Percentiles rank a stretch among this genome's conserved stretches.
phyloP scores from a whole-genome alignment of 2,113 vertebrate species.

The Micromys minutus region DNA sequence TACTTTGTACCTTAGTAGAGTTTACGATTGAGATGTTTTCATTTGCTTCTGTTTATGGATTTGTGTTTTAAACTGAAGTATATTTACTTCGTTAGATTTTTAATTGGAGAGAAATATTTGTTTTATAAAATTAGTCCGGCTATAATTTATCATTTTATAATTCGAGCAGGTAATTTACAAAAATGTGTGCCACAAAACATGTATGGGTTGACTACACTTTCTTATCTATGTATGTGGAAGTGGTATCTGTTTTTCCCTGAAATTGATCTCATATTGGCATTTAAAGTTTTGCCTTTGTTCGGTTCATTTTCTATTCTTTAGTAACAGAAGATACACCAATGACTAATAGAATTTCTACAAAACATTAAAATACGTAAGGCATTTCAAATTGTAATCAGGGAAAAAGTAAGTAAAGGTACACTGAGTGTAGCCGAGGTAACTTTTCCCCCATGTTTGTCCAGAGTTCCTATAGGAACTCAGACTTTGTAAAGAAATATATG shows the following conservation, averaged over 20 bases:
- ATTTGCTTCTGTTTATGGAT: neutral
- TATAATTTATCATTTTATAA: constrained; percentile 19
- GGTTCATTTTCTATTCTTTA: neutral
- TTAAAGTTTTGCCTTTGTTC: neutral
- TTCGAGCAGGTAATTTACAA: neutral
- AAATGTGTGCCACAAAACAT: neutral
- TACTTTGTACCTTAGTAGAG: neutral
- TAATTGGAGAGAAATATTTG: neutral
- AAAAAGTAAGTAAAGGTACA: neutral
- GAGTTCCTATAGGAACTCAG: neutral
- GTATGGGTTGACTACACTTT: neutral
- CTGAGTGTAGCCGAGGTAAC: neutral
- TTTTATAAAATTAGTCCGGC: neutral
- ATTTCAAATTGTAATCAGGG: neutral
- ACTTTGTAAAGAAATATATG: constrained; percentile 29
- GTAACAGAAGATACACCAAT: neutral
- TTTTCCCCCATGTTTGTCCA: neutral
- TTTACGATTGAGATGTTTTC: neutral
- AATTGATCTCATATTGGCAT: neutral
- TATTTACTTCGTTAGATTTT: constrained; percentile 23
- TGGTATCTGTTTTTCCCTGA: neutral
- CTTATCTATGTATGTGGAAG: neutral
- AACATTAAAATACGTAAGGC: constrained; percentile 2
- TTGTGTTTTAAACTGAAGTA: constrained; percentile 13
- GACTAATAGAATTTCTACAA: constrained; percentile 18